These are phyloP conservation scores for Sebastes diaconus DNA, from an alignment of 2,797 vertebrate species.

Conservation along the genomic window DNA sequence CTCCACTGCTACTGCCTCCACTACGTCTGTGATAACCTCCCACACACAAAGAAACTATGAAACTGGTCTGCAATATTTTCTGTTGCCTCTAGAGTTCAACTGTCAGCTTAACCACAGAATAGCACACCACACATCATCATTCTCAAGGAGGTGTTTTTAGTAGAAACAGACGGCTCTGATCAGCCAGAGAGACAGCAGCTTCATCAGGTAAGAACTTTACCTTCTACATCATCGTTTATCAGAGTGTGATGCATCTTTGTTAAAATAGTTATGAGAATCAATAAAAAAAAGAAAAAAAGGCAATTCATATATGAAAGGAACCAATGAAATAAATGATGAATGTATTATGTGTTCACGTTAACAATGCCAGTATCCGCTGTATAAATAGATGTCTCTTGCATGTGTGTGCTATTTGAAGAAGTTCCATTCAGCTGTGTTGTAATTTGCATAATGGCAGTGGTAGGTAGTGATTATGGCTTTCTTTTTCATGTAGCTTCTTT, in stretches of 20 bases:
- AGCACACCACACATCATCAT: background rate
- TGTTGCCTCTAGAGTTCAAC: background rate
- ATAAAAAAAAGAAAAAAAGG: background rate
- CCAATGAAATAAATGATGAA: background rate
- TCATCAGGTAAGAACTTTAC: conserved; percentile 31
- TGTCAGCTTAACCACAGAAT: background rate
- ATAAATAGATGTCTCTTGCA: background rate
- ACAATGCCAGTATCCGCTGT: background rate
- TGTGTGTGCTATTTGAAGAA: background rate
- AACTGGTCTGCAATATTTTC: background rate
- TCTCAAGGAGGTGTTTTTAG: background rate
- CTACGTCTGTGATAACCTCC: background rate
- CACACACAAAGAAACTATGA: background rate
- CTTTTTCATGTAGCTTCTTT: background rate
- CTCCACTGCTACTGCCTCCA: background rate
- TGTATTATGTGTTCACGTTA: background rate
- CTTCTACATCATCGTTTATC: background rate
- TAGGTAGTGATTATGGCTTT: background rate
- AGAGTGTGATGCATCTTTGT: background rate
- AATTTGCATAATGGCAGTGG: background rate
- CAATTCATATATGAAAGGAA: background rate
- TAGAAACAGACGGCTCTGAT: background rate
- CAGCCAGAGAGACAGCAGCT: background rate
- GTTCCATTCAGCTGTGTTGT: background rate
- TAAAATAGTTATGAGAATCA: background rate